A percentile compares a stretch with the other conserved stretches of the same genome.
These are phyloP conservation scores for Nesoenas mayeri DNA, from an alignment of 2,113 vertebrate species.

Conservation along the genomic window DNA sequence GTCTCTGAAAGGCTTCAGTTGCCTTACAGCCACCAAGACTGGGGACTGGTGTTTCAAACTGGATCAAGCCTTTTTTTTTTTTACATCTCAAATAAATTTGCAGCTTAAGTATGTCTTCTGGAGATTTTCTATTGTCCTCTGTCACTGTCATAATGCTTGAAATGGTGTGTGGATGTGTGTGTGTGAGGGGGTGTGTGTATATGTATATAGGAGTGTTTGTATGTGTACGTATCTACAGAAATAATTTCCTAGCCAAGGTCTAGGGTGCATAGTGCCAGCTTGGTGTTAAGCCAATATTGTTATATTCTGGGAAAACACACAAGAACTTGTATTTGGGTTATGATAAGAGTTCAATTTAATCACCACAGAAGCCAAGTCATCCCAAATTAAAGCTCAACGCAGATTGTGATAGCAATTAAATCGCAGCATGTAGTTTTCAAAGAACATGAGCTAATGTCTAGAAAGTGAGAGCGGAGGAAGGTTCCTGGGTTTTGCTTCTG, in stretches of 20 bases:
- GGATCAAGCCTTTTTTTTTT: not conserved
- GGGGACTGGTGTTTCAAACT: not conserved
- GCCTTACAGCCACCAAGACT: not conserved
- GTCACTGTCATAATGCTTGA: not conserved
- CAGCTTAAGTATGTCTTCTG: not conserved
- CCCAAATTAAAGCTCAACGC: not conserved
- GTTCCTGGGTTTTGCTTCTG: not conserved
- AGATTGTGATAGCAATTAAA: not conserved
- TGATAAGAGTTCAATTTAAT: constrained; percentile 23
- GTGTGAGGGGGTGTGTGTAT: not conserved
- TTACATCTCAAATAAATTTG: not conserved
- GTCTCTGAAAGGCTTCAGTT: not conserved
- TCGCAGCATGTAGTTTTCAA: not conserved
- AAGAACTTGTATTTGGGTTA: not conserved
- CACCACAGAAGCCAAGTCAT: not conserved
- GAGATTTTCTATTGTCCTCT: not conserved
- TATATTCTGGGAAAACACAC: constrained; percentile 44
- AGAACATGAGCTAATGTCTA: constrained; percentile 50
- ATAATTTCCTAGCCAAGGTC: not conserved
- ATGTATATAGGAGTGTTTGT: not conserved
- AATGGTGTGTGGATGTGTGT: fast-evolving
- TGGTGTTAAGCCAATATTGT: constrained; percentile 46
- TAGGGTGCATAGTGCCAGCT: not conserved
- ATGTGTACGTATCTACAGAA: not conserved
- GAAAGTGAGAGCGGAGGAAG: not conserved